Evolutionary conservation across 2,797 vertebrate species (phyloP).

Genomic region (Sandelia bainsii): DNA sequence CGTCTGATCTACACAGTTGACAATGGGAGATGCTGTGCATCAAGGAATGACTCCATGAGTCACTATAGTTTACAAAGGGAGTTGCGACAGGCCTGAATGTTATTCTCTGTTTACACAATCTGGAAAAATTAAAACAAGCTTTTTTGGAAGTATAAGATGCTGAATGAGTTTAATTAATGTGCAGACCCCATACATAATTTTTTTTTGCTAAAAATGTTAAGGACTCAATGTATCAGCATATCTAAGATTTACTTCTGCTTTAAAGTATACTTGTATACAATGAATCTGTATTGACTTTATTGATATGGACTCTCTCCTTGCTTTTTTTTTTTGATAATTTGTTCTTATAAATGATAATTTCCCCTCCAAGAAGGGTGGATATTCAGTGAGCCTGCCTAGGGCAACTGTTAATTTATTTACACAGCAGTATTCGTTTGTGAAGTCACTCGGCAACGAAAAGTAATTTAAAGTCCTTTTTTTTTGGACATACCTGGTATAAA

Average conservation of each 20-base stretch:
- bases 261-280: not conserved
- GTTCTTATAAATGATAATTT: conserved; percentile 33
- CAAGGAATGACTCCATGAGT: conserved; percentile 49
- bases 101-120: not conserved
- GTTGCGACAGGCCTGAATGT: conserved; percentile 7
- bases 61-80: not conserved
- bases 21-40: conserved; percentile 77
- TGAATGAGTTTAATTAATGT: not conserved
- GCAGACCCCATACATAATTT: not conserved
- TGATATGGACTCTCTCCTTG: conserved; percentile 23
- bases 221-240: not conserved
- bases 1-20: conserved; percentile 3
- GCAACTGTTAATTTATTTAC: conserved; percentile 64
- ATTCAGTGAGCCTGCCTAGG: conserved; percentile 38
- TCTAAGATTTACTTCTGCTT: not conserved
- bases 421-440: conserved; percentile 32
- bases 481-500: conserved; percentile 40
- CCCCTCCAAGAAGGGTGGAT: conserved; percentile 11
- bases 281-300: not conserved
- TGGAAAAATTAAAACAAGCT: conserved; percentile 26
- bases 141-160: conserved; percentile 3
- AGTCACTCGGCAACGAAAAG: conserved; percentile 55
- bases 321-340: conserved; percentile 23
- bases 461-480: conserved; percentile 35
- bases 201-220: not conserved